Evolutionary conservation across 2,888 invertebrate species (phyloP).

Genomic region (Caenorhabditis sulstoni): DNA sequence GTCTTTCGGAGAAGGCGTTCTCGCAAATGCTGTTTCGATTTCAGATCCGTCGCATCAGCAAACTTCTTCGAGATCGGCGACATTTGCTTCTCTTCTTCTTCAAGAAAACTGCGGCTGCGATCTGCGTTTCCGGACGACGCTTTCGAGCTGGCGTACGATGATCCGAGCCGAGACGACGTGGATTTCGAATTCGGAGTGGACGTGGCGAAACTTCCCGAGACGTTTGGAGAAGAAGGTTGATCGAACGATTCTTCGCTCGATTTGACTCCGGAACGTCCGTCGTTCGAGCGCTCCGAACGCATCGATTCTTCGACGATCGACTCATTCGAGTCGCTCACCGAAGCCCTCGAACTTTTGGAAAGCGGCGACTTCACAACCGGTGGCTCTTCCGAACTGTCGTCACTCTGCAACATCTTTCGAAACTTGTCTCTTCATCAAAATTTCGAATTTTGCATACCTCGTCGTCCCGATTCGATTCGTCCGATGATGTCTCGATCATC

Average conservation of each 20-base stretch:
- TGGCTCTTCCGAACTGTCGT: not conserved
- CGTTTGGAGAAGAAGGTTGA: too few species aligned
- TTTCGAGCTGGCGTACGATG: not conserved
- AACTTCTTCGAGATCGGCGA: conserved; percentile 67
- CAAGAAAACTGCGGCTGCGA: conserved; percentile 62
- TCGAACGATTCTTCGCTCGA: not conserved
- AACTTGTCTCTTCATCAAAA: too few species aligned
- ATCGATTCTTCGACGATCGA: conserved; percentile 8
- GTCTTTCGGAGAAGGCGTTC: conserved; percentile 67
- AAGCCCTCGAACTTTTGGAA: too few species aligned
- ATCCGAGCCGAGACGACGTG: not conserved
- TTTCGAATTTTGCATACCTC: not conserved
- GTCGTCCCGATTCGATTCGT: conserved; percentile 13
- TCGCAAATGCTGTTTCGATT: conserved; percentile 64
- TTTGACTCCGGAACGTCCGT: not conserved
- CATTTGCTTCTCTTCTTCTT: not conserved
- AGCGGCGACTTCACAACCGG: not conserved
- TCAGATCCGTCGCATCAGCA: conserved; percentile 31
- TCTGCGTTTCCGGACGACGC: conserved; percentile 34
- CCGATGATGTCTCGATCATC: conserved; percentile 13
- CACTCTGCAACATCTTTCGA: not conserved
- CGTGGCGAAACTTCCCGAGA: conserved; percentile 40
- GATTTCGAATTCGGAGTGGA: conserved; percentile 54
- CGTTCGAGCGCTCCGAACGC: not conserved
- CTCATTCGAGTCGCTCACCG: not conserved